phyloP scores from a whole-genome alignment of 2,113 vertebrate species.

The Carassius auratus region DNA sequence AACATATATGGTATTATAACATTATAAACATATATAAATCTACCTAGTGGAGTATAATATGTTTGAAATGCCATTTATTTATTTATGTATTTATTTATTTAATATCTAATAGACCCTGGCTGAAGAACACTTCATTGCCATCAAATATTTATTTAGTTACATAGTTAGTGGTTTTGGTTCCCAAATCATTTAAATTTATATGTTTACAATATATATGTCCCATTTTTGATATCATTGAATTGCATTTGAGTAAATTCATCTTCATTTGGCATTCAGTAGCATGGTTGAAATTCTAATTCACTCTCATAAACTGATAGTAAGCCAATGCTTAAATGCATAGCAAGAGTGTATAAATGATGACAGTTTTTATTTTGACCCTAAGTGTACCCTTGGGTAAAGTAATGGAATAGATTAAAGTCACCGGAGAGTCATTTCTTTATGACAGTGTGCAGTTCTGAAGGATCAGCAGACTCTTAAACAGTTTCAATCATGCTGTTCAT shows the following conservation, averaged over 20 bases:
- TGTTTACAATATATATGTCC: too few species aligned
- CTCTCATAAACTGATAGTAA: not conserved
- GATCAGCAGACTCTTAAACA: constrained; percentile 17
- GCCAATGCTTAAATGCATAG: not conserved
- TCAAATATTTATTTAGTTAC: too few species aligned
- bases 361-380: constrained; percentile 1
- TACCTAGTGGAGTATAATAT: not conserved
- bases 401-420: not conserved
- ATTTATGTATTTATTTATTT: not conserved
- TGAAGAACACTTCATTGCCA: not conserved
- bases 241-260: not conserved
- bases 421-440: not conserved
- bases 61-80: not conserved
- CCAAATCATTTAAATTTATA: too few species aligned
- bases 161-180: too few species aligned
- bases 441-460: not conserved
- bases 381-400: not conserved
- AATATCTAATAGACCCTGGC: not conserved
- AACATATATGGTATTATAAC: not conserved
- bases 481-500: constrained; percentile 18
- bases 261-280: not conserved
- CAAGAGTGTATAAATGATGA: not conserved
- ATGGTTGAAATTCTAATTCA: not conserved
- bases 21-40: not conserved
- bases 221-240: not conserved